Conservation (phyloP, 2,797 vertebrate species). For the Gobionotothen gibberifrons region DNA sequence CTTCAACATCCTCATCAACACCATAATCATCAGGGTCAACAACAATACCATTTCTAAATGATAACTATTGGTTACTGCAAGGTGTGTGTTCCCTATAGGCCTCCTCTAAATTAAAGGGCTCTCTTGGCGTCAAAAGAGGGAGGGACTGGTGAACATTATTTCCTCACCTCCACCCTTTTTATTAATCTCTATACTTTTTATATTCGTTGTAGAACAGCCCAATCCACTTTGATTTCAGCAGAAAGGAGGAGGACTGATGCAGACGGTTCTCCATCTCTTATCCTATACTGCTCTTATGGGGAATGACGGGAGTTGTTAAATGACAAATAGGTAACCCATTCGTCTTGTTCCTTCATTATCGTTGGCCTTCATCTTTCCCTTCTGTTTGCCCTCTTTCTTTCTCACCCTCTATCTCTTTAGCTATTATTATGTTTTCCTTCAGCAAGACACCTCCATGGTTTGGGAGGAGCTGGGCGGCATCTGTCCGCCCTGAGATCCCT, state of each 20-base stretch:
- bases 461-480: conserved; percentile 86
- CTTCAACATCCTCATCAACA: conserved; percentile 36
- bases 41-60: conserved; percentile 64
- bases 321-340: conserved; percentile 73
- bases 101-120: conserved; percentile 75
- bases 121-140: conserved; percentile 60
- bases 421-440: conserved; percentile 58
- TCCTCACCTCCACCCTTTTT: conserved; percentile 12
- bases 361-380: conserved; percentile 35
- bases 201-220: conserved; percentile 1
- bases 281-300: conserved; percentile 54
- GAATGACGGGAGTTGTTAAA: conserved; percentile 65
- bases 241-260: conserved; percentile 24
- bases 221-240: conserved; percentile 20
- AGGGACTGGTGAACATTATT: conserved; percentile 33
- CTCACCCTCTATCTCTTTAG: conserved; percentile 20
- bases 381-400: conserved; percentile 1
- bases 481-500: conserved; percentile 91
- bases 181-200: conserved; percentile 31
- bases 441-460: conserved; percentile 95
- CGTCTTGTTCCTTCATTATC: conserved; percentile 57
- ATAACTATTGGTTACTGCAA: conserved; percentile 77
- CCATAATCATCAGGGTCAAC: conserved; percentile 59
- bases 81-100: conserved; percentile 55
- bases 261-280: conserved; percentile 32